phyloP scores from a whole-genome alignment of 2,888 invertebrate genomes.

The Chironomus tentans region DNA sequence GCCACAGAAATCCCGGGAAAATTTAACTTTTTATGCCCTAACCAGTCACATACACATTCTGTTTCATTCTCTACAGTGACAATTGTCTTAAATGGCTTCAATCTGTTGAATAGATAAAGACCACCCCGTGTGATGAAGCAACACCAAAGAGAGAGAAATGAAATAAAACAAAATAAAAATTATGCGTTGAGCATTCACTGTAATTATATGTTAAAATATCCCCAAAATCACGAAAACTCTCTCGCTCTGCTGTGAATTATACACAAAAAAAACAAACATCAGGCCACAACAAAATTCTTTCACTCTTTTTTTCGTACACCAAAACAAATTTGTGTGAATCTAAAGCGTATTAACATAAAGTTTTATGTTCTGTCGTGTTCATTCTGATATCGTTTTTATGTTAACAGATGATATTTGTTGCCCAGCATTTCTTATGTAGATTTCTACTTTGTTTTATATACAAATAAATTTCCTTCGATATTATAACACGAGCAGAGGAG shows the following conservation, averaged over 20 bases:
- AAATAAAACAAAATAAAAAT: background rate
- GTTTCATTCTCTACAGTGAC: background rate
- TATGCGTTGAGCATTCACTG: conserved; percentile 2
- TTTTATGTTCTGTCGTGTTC: conserved; percentile 23
- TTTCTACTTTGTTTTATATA: background rate
- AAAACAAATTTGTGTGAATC: background rate
- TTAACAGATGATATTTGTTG: conserved; percentile 18
- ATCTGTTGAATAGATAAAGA: conserved; percentile 4
- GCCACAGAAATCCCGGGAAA: too few relatives aligned
- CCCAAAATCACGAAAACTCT: conserved; percentile 9
- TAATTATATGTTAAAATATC: conserved; percentile 17
- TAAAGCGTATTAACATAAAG: conserved; percentile 22
- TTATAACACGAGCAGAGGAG: too few relatives aligned
- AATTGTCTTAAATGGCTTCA: conserved; percentile 1
- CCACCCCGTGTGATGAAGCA: conserved; percentile 2
- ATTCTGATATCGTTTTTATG: conserved; percentile 25
- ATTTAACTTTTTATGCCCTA: too few relatives aligned
- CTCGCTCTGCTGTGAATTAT: background rate
- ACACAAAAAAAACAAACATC: background rate
- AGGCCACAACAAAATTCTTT: background rate
- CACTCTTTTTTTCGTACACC: background rate
- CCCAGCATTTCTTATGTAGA: background rate
- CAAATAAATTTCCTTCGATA: too few relatives aligned
- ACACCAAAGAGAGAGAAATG: background rate
- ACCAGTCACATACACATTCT: too few relatives aligned